Evolutionary conservation across 2,113 vertebrate species (phyloP).

Genomic region (Todiramphus chloris): DNA sequence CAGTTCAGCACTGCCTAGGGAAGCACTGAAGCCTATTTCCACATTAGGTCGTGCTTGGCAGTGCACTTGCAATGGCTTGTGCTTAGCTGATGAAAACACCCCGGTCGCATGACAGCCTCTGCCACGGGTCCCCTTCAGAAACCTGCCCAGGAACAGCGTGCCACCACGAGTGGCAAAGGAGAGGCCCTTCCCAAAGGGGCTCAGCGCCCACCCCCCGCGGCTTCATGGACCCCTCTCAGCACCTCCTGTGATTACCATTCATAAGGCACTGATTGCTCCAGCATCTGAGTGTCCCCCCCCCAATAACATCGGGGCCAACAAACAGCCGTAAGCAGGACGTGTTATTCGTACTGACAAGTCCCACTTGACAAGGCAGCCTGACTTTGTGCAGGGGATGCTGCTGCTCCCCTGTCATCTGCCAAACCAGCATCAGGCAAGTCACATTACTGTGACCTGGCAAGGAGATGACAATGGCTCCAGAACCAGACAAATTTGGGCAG

Average conservation of each 20-base stretch:
- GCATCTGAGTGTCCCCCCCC: neutral
- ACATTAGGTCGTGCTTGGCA: neutral
- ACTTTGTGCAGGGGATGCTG: neutral
- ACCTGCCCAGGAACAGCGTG: neutral
- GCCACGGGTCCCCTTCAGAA: neutral
- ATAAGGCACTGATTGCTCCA: neutral
- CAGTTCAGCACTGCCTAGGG: neutral
- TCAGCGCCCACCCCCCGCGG: neutral
- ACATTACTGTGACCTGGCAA: neutral
- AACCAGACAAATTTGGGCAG: neutral
- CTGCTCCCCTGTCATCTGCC: neutral
- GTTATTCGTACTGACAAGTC: neutral
- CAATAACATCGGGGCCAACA: rapidly evolving
- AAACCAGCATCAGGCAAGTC: neutral
- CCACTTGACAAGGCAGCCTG: neutral
- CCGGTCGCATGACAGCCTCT: rapidly evolving
- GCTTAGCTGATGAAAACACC: neutral
- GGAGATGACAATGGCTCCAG: neutral
- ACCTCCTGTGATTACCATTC: neutral
- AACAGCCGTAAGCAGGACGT: neutral
- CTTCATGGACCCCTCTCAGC: rapidly evolving
- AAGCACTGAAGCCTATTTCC: neutral
- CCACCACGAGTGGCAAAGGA: neutral
- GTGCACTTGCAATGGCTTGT: neutral
- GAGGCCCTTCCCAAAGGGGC: neutral